Conservation (phyloP, 1,140 invertebrate genomes). For the Apis dorsata region DNA sequence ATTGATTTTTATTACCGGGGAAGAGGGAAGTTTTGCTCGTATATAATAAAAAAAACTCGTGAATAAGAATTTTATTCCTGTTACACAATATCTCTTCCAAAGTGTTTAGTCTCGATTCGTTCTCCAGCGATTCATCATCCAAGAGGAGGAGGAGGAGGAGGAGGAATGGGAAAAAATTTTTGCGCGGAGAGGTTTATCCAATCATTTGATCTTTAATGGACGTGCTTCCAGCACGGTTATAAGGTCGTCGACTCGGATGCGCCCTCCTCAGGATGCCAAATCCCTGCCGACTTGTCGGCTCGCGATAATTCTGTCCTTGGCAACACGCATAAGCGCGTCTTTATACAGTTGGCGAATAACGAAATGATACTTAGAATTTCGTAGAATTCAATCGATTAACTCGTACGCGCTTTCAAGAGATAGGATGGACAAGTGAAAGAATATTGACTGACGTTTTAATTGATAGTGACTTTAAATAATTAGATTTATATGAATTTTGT, state of each 20-base stretch:
- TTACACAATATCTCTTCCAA: not conserved
- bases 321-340: slow-evolving; percentile 1
- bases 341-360: slow-evolving; percentile 24
- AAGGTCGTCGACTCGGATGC: slow-evolving; percentile 11
- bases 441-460: slow-evolving; percentile 44
- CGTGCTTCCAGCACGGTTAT: slow-evolving; percentile 6
- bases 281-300: not conserved
- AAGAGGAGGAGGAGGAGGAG: not conserved
- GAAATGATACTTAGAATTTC: slow-evolving; percentile 58
- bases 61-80: not conserved
- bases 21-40: too few relatives aligned
- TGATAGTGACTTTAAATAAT: slow-evolving; percentile 3
- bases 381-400: slow-evolving; percentile 65
- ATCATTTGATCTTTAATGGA: slow-evolving; percentile 14
- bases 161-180: slow-evolving; percentile 5
- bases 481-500: too few relatives aligned
- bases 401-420: slow-evolving; percentile 44
- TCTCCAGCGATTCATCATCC: not conserved
- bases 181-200: slow-evolving; percentile 15
- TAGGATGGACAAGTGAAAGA: slow-evolving; percentile 49
- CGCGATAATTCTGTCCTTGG: slow-evolving; percentile 29
- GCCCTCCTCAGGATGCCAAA: slow-evolving; percentile 28
- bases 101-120: not conserved
- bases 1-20: too few relatives aligned
- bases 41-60: not conserved